Conservation (phyloP, 1,140 invertebrate species). For the Cephus cinctus region DNA sequence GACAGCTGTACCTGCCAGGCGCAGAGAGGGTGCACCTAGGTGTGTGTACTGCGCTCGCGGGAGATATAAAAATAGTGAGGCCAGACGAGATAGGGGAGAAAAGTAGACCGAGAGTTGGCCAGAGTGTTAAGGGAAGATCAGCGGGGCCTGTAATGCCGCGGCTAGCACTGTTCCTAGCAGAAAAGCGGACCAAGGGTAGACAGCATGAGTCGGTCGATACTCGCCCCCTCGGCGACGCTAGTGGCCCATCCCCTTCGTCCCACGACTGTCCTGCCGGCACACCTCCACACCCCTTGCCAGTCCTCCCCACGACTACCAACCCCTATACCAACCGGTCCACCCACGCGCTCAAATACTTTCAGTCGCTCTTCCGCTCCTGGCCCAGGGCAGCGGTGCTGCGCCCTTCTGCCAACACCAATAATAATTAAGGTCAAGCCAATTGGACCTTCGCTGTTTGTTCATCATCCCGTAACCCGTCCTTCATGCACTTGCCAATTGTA, state of each 20-base stretch:
- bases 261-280: background rate
- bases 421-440: no score
- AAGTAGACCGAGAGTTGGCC: conserved; percentile 11
- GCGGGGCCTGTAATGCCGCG: conserved; percentile 4
- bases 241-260: conserved; percentile 18
- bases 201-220: conserved; percentile 36
- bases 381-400: no score
- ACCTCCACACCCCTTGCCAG: background rate
- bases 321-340: no score
- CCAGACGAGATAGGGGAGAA: conserved; percentile 7
- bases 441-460: no score
- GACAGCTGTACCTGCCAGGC: no score
- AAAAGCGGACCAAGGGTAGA: conserved; percentile 6
- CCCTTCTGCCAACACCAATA: no score
- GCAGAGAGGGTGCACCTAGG: no score
- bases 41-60: no score
- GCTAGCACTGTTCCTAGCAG: background rate
- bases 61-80: background rate
- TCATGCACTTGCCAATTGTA: no score
- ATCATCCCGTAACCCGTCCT: no score
- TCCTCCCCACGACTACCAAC: conserved; percentile 7
- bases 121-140: conserved; percentile 10
- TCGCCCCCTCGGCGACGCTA: conserved; percentile 31
- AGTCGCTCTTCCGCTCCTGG: no score
- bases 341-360: no score